A percentile compares a stretch with the other conserved stretches of the same genome.
These are phyloP conservation scores for Nineta flava DNA, from an alignment of 2,888 invertebrate genomes.

Conservation along the genomic window DNA sequence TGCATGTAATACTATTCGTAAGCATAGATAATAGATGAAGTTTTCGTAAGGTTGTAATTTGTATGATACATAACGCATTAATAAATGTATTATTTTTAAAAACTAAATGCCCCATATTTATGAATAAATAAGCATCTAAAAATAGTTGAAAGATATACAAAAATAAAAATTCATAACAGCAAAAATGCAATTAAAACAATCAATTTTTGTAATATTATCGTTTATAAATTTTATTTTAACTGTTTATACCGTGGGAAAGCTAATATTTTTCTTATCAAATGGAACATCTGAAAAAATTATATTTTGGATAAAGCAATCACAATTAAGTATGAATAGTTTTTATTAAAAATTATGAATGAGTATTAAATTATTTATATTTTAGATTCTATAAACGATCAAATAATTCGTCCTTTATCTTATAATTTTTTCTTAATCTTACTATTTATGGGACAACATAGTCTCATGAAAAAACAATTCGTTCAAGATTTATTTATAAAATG, in stretches of 20 bases:
- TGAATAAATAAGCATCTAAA: no score
- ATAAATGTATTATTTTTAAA: no score
- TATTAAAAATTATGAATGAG: not conserved
- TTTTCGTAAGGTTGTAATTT: no score
- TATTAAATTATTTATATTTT: not conserved
- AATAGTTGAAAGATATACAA: not conserved
- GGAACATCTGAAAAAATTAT: not conserved
- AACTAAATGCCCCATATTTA: no score
- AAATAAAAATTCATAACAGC: not conserved
- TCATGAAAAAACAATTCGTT: not conserved
- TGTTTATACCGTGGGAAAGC: not conserved
- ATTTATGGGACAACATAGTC: not conserved
- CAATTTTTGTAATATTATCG: not conserved
- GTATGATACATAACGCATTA: no score
- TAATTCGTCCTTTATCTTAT: not conserved
- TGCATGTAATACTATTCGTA: no score
- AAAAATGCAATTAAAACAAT: not conserved
- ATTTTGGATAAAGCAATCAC: not conserved
- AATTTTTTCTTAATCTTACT: not conserved
- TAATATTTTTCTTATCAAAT: constrained; percentile 1
- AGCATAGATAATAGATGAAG: no score
- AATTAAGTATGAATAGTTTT: not conserved
- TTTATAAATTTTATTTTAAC: not conserved
- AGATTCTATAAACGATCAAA: not conserved
- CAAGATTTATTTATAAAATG: not conserved